Percentiles rank a stretch among this genome's conserved stretches.
Conservation (phyloP, 2,797 vertebrate species). For the Scomberomorus guttatus region DNA sequence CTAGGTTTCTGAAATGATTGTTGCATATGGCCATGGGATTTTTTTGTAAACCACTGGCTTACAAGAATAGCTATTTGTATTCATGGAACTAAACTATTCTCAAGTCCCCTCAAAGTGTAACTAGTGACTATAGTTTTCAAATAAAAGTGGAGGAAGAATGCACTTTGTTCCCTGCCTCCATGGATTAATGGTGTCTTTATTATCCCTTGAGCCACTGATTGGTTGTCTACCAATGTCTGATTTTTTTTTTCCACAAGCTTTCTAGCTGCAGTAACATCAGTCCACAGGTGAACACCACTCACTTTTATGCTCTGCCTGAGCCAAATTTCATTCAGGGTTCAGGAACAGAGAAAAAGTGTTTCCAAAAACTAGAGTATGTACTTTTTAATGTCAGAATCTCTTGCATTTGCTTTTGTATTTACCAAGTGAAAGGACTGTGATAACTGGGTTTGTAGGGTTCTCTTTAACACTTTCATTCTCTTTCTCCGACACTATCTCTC, state of each 20-base stretch:
- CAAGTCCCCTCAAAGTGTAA: too few species aligned
- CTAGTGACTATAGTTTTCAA: neutral
- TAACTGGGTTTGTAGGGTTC: neutral
- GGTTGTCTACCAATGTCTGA: too few species aligned
- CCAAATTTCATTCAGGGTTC: neutral
- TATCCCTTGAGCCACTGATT: too few species aligned
- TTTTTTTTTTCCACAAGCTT: too few species aligned
- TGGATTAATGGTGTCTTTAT: too few species aligned
- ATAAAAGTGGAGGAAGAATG: neutral
- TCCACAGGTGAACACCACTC: neutral
- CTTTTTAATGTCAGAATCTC: too few species aligned
- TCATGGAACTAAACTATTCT: too few species aligned
- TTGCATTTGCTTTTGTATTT: neutral
- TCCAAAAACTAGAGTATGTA: neutral
- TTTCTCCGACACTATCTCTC: slow-evolving; percentile 39
- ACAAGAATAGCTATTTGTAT: too few species aligned
- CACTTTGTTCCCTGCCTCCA: too few species aligned
- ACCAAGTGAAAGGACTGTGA: neutral
- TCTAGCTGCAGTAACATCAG: too few species aligned
- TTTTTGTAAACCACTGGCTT: too few species aligned
- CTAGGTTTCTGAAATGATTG: neutral
- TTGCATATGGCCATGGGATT: neutral
- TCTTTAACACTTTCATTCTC: slow-evolving; percentile 38
- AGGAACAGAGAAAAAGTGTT: neutral
- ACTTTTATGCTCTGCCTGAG: too few species aligned